phyloP scores from a whole-genome alignment of 2,888 invertebrate species.

The Fragum sueziense region DNA sequence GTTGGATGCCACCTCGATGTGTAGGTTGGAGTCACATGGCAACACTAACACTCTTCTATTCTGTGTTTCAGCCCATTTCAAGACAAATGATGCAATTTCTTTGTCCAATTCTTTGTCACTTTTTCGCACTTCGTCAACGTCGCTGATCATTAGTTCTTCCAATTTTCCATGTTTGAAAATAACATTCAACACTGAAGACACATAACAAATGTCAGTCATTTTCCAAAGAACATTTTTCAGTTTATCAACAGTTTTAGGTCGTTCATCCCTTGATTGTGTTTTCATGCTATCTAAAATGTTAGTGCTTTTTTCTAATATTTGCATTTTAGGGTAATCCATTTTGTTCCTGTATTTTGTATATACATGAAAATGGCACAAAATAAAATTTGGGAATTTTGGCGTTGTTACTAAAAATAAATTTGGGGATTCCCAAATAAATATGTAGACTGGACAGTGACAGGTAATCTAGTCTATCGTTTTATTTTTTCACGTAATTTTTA shows the following conservation, averaged over 20 bases:
- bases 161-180: conserved; percentile 18
- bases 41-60: conserved; percentile 25
- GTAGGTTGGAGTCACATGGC: conserved; percentile 37
- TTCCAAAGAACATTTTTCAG: conserved; percentile 37
- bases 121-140: conserved; percentile 15
- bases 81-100: conserved; percentile 19
- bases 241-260: conserved; percentile 36
- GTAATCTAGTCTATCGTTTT: too few species aligned
- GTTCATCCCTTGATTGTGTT: conserved; percentile 19
- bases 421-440: not conserved
- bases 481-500: too few species aligned
- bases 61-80: not conserved
- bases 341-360: too few species aligned
- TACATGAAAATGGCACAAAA: too few species aligned
- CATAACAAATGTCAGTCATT: conserved; percentile 26
- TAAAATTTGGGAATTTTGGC: not conserved
- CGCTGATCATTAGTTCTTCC: not conserved
- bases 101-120: conserved; percentile 29
- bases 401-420: conserved; percentile 9
- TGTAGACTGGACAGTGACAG: too few species aligned
- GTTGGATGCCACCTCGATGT: conserved; percentile 2
- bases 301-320: not conserved
- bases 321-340: too few species aligned
- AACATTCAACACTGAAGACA: conserved; percentile 18
- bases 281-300: conserved; percentile 34